A percentile compares a stretch with the other conserved stretches of the same genome.
Evolutionary conservation across 1,140 invertebrate genomes (phyloP).

Genomic region (Eupristina koningsbergeri): DNA sequence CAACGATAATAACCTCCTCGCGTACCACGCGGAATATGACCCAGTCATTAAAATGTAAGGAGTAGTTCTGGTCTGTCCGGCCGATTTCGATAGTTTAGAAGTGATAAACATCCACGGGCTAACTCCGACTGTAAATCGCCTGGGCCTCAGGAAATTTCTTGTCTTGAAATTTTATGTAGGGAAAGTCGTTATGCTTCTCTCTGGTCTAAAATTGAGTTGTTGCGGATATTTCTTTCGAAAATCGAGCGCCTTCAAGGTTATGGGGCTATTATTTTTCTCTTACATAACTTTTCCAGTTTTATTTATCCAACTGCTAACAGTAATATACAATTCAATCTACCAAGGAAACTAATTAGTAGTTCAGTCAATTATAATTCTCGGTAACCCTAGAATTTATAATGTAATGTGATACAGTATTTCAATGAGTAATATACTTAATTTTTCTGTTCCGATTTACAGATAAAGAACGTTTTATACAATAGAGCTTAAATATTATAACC

Average conservation of each 20-base stretch:
- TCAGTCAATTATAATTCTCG: too few species aligned
- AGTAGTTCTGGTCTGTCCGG: background rate
- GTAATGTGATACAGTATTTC: too few species aligned
- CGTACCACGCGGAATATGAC: slow-evolving; percentile 57
- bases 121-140: slow-evolving; percentile 30
- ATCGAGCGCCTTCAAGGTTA: background rate
- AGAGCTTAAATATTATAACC: too few species aligned
- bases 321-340: too few species aligned
- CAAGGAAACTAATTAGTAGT: too few species aligned
- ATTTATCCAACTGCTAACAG: too few species aligned
- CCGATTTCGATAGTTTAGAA: slow-evolving; percentile 30
- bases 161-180: background rate
- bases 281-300: background rate
- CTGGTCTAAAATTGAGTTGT: background rate
- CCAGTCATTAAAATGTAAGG: slow-evolving; percentile 57
- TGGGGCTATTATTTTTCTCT: background rate
- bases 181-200: background rate
- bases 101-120: slow-evolving; percentile 31
- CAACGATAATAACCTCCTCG: slow-evolving; percentile 53
- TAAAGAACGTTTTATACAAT: too few species aligned
- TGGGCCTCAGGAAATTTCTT: slow-evolving; percentile 34
- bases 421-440: too few species aligned
- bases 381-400: too few species aligned
- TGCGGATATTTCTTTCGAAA: background rate
- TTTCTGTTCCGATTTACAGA: too few species aligned